These are phyloP conservation scores for Raja brachyura DNA, from an alignment of 2,113 vertebrate species.

Conservation along the genomic window DNA sequence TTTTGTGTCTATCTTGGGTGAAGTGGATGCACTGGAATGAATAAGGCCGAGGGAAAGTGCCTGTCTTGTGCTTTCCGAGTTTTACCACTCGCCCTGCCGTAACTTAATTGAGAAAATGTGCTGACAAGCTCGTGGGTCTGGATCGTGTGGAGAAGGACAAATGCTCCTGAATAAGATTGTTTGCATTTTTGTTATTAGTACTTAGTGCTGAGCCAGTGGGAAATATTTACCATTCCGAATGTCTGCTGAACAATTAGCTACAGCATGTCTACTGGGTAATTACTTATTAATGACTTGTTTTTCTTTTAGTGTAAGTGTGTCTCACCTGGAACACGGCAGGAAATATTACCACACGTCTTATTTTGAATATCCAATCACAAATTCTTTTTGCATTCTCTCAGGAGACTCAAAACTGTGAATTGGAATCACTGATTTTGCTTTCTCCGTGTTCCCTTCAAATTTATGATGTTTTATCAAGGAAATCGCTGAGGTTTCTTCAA, in stretches of 20 bases:
- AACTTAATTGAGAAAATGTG: not conserved
- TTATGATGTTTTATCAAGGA: not conserved
- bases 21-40: not conserved
- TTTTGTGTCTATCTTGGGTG: not conserved
- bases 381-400: not conserved
- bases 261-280: too few species aligned
- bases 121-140: not conserved
- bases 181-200: not conserved
- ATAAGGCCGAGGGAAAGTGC: not conserved
- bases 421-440: conserved; percentile 10
- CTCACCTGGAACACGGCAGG: not conserved
- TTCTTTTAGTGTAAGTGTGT: not conserved
- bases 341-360: too few species aligned
- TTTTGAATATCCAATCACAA: not conserved
- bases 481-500: not conserved
- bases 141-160: not conserved
- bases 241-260: not conserved
- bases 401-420: not conserved
- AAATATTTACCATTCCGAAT: conserved; percentile 20
- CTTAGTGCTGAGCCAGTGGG: not conserved
- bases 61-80: not conserved
- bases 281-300: not conserved
- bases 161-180: not conserved
- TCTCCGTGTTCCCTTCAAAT: not conserved
- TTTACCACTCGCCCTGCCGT: not conserved